A percentile compares a stretch with the other conserved stretches of the same genome.
Evolutionary conservation across 2,797 vertebrate genomes (phyloP).

Genomic region (Xerus rutilus): DNA sequence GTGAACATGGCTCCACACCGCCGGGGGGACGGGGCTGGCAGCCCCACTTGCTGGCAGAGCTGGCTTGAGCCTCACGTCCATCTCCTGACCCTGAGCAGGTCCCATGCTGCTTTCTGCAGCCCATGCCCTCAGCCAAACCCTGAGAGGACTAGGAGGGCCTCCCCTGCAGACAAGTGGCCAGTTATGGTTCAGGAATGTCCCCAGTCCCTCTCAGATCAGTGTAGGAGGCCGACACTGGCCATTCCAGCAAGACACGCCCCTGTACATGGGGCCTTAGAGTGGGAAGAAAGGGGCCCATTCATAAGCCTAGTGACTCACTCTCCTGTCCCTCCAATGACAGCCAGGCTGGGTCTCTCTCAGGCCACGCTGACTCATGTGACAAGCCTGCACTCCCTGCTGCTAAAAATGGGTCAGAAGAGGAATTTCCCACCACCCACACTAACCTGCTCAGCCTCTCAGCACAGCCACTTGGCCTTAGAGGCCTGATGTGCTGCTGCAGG

Average conservation of each 20-base stretch:
- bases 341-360: neutral
- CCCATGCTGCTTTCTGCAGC: rapidly evolving
- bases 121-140: neutral
- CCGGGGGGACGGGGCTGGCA: rapidly evolving
- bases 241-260: rapidly evolving
- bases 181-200: neutral
- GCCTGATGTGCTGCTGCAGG: neutral
- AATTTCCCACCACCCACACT: neutral
- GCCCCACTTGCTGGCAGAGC: neutral
- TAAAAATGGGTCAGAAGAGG: neutral
- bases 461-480: neutral
- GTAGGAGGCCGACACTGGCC: too few relatives aligned
- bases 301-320: neutral
- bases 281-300: neutral
- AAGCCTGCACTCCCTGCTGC: rapidly evolving
- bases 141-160: rapidly evolving
- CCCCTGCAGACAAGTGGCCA: neutral
- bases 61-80: rapidly evolving
- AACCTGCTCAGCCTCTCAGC: rapidly evolving
- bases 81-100: neutral
- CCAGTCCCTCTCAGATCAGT: rapidly evolving
- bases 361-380: neutral
- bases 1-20: rapidly evolving
- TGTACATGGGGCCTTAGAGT: rapidly evolving
- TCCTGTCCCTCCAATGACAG: neutral